A percentile compares a stretch with the other conserved stretches of the same genome.
These are phyloP conservation scores for Cryptoprocta ferox DNA, from an alignment of 2,797 vertebrate species.

Conservation along the genomic window DNA sequence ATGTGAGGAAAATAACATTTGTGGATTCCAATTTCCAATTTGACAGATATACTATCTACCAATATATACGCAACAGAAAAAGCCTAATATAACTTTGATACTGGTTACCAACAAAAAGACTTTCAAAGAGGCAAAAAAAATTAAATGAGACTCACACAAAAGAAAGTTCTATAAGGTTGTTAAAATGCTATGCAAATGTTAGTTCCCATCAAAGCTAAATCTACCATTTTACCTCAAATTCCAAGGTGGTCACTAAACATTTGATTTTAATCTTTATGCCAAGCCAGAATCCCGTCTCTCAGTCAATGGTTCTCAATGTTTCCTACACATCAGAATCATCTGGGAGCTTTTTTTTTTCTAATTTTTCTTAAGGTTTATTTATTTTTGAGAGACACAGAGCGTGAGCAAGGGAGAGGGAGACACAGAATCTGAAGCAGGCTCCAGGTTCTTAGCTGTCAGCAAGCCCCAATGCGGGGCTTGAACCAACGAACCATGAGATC, in stretches of 20 bases:
- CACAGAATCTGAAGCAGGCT: too few species aligned
- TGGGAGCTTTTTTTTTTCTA: background rate
- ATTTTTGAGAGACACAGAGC: too few species aligned
- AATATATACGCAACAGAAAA: background rate
- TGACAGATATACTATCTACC: background rate
- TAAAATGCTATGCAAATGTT: constrained; percentile 14
- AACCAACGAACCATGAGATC: too few species aligned
- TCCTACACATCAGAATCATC: background rate
- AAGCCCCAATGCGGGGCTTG: too few species aligned
- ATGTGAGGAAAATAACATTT: background rate
- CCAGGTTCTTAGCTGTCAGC: too few species aligned
- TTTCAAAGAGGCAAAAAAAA: background rate
- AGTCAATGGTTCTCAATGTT: background rate
- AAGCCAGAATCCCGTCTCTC: constrained; percentile 6
- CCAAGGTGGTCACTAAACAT: background rate
- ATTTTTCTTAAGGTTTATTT: too few species aligned
- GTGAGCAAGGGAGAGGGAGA: too few species aligned
- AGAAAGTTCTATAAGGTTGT: background rate
- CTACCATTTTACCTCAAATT: constrained; percentile 17
- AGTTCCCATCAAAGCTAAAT: background rate
- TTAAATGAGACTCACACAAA: constrained; percentile 4
- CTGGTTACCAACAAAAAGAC: background rate
- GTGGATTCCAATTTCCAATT: background rate
- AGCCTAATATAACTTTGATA: background rate
- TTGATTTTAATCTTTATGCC: background rate